These are phyloP conservation scores for Monarcha castaneiventris DNA, from an alignment of 2,113 vertebrate species.

Conservation along the genomic window DNA sequence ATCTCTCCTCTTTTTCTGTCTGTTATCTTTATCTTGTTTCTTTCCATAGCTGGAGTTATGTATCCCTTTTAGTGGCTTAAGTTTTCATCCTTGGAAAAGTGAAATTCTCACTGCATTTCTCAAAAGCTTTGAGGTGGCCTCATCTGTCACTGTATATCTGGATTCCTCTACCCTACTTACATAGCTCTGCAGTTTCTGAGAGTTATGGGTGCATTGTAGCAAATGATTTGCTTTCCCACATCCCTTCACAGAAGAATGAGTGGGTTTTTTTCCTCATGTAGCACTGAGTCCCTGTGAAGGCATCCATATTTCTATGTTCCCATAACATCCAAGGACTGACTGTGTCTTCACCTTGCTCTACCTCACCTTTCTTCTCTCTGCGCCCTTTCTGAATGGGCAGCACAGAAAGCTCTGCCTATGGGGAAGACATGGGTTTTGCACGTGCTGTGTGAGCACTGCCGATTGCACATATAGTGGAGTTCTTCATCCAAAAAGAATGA, in stretches of 20 bases:
- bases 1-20: background rate
- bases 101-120: background rate
- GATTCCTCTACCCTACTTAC: background rate
- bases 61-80: background rate
- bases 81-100: background rate
- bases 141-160: background rate
- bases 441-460: background rate
- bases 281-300: background rate
- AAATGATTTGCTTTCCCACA: background rate
- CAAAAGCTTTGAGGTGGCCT: background rate
- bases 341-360: background rate
- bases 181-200: background rate
- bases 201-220: background rate
- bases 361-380: background rate
- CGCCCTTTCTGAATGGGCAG: background rate
- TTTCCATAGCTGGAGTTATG: background rate
- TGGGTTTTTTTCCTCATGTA: background rate
- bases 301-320: background rate
- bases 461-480: background rate
- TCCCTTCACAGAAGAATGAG: background rate
- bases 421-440: background rate
- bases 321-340: background rate
- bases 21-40: background rate
- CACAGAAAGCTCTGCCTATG: background rate
- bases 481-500: background rate